Evolutionary conservation across 92 coral and sea anemone genomes (phyloP), one percentile per base, ranked within the genome.

Genomic region (Zoanthus sansibaricus): DNA sequence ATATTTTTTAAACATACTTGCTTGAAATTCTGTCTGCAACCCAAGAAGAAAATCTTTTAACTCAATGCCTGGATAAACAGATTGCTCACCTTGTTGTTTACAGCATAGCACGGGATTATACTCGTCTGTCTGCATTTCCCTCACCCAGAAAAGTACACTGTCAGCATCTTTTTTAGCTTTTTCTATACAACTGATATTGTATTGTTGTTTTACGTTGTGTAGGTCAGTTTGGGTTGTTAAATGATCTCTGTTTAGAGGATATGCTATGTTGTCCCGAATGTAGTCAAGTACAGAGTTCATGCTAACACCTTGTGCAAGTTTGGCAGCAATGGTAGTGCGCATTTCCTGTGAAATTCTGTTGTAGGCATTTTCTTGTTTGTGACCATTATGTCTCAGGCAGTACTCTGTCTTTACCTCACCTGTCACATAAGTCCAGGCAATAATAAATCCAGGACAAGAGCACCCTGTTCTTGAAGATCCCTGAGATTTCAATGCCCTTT

Each of bases 151-250:
- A 75, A 68, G 68, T 64, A 76, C 56, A 32, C 17, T 73, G 56
- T 42, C 12, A 11, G 55, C 55, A 49, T 49, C 55, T 1, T 49
- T 11, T 7, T 11, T 49, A 11, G 9, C 55, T 49, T 49, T 49
- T 0, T 49, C 10, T 0, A 49, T 11, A 7, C 9, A 1, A 11
- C 12, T 49, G 9, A 49, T 7, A 11, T 88, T 75, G 17, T 88
- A 88, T 76, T 88, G 91, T 6, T 66, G 88, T 76, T 88, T 88
- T 71, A 88, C 83, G 49, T 74, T 83, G 44, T 82, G 72, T 8
- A 88, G 76, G 58, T 88, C 91, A 13, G 7, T 6, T 17, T 72
- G 79, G 3, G 88, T 64, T 15, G 44, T 54, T 17, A 83, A 47
- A 76, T 82, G 87, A 49, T 88, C 88, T 37, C 91, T 88, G 8